A percentile compares a stretch with the other conserved stretches of the same genome.
Evolutionary conservation across 2,888 invertebrate genomes (phyloP).

Genomic region (Thymelicus lineola): DNA sequence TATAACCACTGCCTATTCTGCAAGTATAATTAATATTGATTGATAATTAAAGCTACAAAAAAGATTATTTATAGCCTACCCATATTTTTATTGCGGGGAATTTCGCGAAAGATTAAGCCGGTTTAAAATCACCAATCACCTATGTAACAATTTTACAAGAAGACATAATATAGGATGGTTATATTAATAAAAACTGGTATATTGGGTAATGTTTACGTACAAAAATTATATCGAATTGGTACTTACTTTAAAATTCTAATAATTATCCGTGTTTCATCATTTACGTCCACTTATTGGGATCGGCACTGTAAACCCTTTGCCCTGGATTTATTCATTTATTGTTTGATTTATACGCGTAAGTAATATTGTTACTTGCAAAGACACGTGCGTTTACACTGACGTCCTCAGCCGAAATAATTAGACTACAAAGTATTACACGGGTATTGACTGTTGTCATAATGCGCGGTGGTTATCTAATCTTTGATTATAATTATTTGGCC

Average conservation of each 20-base stretch:
- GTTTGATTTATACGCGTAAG: background rate
- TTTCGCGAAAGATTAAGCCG: no score
- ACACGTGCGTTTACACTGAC: conserved; percentile 44
- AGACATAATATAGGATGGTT: no score
- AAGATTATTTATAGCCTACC: no score
- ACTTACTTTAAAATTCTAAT: conserved; percentile 4
- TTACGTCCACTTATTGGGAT: background rate
- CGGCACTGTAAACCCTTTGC: background rate
- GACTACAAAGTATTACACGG: conserved; percentile 12
- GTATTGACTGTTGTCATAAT: conserved; percentile 42
- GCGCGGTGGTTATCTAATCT: conserved; percentile 42
- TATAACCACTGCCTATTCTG: no score
- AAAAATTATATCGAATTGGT: background rate
- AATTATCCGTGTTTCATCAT: background rate
- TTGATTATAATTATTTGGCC: conserved; percentile 43
- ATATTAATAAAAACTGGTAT: no score
- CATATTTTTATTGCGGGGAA: no score
- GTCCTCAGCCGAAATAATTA: conserved; percentile 46
- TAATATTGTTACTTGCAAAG: background rate
- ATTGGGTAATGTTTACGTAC: background rate
- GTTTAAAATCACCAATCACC: background rate
- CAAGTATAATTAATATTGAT: no score
- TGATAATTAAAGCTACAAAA: no score
- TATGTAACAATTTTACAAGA: background rate
- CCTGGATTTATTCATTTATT: background rate